Percentiles rank a stretch among this genome's conserved stretches.
Evolutionary conservation across 2,888 invertebrate species (phyloP).

Genomic region (Cremastobaeus sp.): DNA sequence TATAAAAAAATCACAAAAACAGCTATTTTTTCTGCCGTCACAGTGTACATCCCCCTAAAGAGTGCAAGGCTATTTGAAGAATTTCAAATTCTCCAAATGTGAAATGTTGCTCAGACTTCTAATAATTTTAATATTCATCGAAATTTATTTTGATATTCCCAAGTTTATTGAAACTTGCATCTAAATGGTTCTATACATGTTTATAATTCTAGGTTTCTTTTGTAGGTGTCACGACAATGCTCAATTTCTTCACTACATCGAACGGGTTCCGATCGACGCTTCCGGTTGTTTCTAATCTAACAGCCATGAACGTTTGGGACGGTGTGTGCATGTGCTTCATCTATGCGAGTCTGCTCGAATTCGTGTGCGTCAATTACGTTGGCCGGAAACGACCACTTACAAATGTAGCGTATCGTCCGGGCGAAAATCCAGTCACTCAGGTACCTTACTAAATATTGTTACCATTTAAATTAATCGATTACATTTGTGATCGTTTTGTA

Average conservation of each 20-base stretch:
- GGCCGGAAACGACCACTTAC: slow-evolving; percentile 93
- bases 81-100: slow-evolving; percentile 5
- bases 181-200: too few relatives aligned
- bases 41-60: too few relatives aligned
- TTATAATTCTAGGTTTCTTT: slow-evolving; percentile 44
- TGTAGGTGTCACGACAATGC: slow-evolving; percentile 96
- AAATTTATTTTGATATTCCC: too few relatives aligned
- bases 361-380: slow-evolving; percentile 96
- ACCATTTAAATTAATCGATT: slow-evolving; percentile 16
- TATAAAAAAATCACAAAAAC: too few relatives aligned
- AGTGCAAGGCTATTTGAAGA: too few relatives aligned
- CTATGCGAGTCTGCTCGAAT: slow-evolving; percentile 95
- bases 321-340: slow-evolving; percentile 98
- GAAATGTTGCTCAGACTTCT: background rate
- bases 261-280: slow-evolving; percentile 94
- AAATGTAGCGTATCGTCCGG: slow-evolving; percentile 93
- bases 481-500: slow-evolving; percentile 33
- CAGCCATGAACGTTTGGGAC: slow-evolving; percentile 98
- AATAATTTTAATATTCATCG: slow-evolving; percentile 1
- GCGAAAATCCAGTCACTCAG: slow-evolving; percentile 94
- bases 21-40: too few relatives aligned
- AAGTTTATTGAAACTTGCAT: slow-evolving; percentile 2
- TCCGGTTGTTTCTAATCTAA: slow-evolving; percentile 95
- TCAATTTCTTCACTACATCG: slow-evolving; percentile 98
- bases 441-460: slow-evolving; percentile 79